Conservation (phyloP, 2,797 vertebrate genomes). For the Amphiprion clarkii region DNA sequence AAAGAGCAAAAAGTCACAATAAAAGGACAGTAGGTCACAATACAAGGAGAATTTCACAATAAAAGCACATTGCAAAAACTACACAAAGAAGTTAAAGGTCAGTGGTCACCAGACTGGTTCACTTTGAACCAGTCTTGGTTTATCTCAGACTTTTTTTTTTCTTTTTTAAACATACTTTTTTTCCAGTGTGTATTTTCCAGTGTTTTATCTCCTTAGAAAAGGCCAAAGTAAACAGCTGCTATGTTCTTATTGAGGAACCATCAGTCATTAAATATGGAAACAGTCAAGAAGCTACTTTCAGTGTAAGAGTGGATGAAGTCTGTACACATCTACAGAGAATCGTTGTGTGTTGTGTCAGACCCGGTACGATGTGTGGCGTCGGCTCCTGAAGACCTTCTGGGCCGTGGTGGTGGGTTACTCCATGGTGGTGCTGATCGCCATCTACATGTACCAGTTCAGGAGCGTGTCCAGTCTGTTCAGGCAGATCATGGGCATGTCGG, state of each 20-base stretch:
- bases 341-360: constrained; percentile 58
- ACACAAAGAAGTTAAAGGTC: too few species aligned
- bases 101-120: too few species aligned
- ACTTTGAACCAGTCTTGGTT: too few species aligned
- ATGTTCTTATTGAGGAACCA: too few species aligned
- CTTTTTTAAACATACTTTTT: too few species aligned
- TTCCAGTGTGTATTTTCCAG: neutral
- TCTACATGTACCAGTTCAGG: constrained; percentile 88
- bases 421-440: constrained; percentile 83
- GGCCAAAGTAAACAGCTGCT: neutral
- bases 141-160: too few species aligned
- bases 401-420: constrained; percentile 86
- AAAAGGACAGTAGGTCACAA: too few species aligned
- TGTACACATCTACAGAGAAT: neutral
- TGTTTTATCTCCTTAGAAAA: neutral
- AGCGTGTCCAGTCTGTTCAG: constrained; percentile 84
- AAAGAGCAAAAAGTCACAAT: too few species aligned
- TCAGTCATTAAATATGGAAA: neutral
- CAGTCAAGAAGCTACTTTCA: neutral
- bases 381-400: constrained; percentile 85
- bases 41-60: too few species aligned
- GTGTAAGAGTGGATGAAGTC: neutral
- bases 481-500: constrained; percentile 86
- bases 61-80: too few species aligned
- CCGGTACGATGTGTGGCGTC: constrained; percentile 80